Percentiles rank a stretch among this genome's conserved stretches.
Evolutionary conservation across 2,888 invertebrate genomes (phyloP).

Genomic region (Agrilus mali): DNA sequence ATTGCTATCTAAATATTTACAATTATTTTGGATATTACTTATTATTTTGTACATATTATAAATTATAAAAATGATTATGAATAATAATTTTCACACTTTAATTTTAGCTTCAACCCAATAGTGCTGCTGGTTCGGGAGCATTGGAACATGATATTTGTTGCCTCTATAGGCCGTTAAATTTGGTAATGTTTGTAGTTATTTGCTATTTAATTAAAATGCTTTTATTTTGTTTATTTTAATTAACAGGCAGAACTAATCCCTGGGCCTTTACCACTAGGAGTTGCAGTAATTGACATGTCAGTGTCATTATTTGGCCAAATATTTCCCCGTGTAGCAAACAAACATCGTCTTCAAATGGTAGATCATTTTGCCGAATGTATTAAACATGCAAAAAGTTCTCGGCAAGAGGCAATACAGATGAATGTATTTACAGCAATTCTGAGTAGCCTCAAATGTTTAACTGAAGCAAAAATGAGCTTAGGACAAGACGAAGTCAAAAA

Average conservation of each 20-base stretch:
- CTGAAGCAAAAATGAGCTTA: conserved; percentile 72
- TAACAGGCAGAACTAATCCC: conserved; percentile 47
- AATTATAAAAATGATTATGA: conserved; percentile 2
- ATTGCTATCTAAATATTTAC: too few species aligned
- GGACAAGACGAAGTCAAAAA: conserved; percentile 86
- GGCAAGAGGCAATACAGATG: conserved; percentile 92
- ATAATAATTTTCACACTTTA: conserved; percentile 3
- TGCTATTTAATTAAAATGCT: conserved; percentile 6
- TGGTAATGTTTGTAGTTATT: conserved; percentile 27
- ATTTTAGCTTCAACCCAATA: conserved; percentile 78
- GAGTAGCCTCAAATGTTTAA: conserved; percentile 75
- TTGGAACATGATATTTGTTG: conserved; percentile 94
- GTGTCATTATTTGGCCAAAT: conserved; percentile 87
- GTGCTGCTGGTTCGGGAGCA: conserved; percentile 91
- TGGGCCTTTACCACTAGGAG: conserved; percentile 82
- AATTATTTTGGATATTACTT: conserved; percentile 4
- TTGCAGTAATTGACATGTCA: conserved; percentile 92
- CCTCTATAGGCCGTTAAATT: conserved; percentile 59
- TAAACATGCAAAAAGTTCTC: conserved; percentile 78
- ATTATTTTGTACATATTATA: conserved; percentile 6
- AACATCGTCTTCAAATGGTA: conserved; percentile 93
- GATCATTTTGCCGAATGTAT: conserved; percentile 95
- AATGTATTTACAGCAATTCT: conserved; percentile 92
- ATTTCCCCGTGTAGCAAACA: conserved; percentile 88
- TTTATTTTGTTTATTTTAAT: background rate